A percentile compares a stretch with the other conserved stretches of the same genome.
phyloP scores from a whole-genome alignment of 1,140 invertebrate species.

The Phenacoccus solenopsis region DNA sequence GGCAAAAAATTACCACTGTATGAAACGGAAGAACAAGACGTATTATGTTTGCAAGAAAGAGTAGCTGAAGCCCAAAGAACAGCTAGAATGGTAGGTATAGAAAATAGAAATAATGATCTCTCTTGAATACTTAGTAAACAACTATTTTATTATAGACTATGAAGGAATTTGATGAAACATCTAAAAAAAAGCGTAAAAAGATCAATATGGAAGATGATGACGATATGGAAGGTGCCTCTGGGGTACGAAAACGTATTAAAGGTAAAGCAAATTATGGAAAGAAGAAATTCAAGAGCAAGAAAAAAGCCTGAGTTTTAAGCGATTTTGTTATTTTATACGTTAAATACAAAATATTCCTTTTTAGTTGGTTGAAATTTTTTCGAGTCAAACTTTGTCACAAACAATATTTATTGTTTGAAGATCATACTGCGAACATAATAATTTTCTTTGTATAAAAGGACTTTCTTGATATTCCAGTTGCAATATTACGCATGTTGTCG shows the following conservation, averaged over 20 bases:
- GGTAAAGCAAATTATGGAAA: constrained; percentile 9
- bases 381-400: not conserved
- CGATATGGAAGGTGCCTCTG: constrained; percentile 65
- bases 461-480: not conserved
- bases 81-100: constrained; percentile 63
- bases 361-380: not conserved
- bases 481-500: not conserved
- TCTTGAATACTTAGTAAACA: constrained; percentile 6
- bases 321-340: not conserved
- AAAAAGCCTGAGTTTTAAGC: constrained; percentile 12
- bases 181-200: constrained; percentile 46
- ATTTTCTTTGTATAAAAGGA: not conserved
- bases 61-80: constrained; percentile 82
- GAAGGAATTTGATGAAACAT: constrained; percentile 43
- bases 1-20: constrained; percentile 84
- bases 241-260: constrained; percentile 63
- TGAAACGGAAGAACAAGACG: constrained; percentile 80
- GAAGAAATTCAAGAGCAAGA: constrained; percentile 21
- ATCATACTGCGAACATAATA: not conserved
- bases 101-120: too few relatives aligned
- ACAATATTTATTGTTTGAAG: not conserved
- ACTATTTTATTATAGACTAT: constrained; percentile 23
- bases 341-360: not conserved
- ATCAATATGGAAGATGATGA: constrained; percentile 47
- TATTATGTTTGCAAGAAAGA: constrained; percentile 85